A percentile compares a stretch with the other conserved stretches of the same genome.
These are phyloP conservation scores for Junonia oenone DNA, from an alignment of 2,888 invertebrate genomes.

Conservation along the genomic window DNA sequence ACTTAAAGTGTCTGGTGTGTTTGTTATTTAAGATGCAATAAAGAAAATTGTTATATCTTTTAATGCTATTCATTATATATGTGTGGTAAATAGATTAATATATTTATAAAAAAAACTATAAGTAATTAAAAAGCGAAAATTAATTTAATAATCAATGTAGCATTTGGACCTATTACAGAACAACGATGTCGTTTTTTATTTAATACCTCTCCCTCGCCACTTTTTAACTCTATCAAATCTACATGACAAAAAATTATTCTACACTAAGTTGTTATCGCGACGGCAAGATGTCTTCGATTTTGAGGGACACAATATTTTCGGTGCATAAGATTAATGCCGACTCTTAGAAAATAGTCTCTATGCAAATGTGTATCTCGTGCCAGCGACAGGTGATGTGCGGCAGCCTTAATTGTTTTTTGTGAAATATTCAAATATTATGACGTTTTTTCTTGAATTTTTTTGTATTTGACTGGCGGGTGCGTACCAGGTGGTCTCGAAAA, in stretches of 20 bases:
- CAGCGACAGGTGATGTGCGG: constrained; percentile 75
- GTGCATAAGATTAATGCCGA: constrained; percentile 25
- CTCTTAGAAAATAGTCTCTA: constrained; percentile 59
- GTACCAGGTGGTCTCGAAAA: constrained; percentile 74
- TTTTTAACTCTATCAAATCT: background rate
- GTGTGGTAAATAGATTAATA: too few species aligned
- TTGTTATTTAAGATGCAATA: too few species aligned
- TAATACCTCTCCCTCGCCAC: background rate
- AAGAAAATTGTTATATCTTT: too few species aligned
- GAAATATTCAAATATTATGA: constrained; percentile 78
- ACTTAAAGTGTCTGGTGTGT: too few species aligned
- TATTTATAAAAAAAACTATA: too few species aligned
- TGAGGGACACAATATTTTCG: constrained; percentile 16
- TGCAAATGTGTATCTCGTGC: constrained; percentile 76
- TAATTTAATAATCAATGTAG: too few species aligned
- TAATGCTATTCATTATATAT: too few species aligned
- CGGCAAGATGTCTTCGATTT: constrained; percentile 25
- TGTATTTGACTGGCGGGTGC: constrained; percentile 65
- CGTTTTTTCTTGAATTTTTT: constrained; percentile 62
- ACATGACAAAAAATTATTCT: background rate
- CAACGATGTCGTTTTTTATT: background rate
- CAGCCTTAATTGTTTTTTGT: constrained; percentile 78
- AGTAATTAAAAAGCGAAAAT: too few species aligned
- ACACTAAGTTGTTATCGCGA: constrained; percentile 11
- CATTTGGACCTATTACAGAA: too few species aligned